Evolutionary conservation across 2,113 vertebrate species (phyloP), one percentile per base, ranked within the genome.

Genomic region (Lanius ludovicianus): DNA sequence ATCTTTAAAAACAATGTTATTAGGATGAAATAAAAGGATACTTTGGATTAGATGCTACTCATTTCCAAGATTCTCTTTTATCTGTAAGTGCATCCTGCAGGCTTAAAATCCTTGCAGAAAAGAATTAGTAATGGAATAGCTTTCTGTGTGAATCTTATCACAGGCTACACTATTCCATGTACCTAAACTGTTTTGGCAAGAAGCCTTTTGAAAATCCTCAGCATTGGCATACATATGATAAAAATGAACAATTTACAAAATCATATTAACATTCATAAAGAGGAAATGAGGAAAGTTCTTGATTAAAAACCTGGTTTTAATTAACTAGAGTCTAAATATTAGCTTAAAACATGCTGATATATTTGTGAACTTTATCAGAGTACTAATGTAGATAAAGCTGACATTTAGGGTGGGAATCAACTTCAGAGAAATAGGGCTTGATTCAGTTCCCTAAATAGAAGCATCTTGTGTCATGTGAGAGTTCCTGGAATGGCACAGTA

Each of bases 221-320:
- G 41, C 31, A 39, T 47, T 87, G 73, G 44, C 49, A 85, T 57
- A 73, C 60, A 69, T n/a, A 37, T 79, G 93, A 92, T 82, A 89
- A 94, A 95, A 93, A 92, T 22, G 85, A 92, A 76, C 6, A 3
- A 86, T 85, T 93, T 95, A 85, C 52, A 95, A 92, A 93, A 84
- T 60, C 84, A 63, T 90, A 90, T 96, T 92, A 93, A 84, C 92
- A 90, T 81, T 92, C 76, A 87, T 82, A 87, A 78, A 84, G 62
- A 87, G 62, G 77, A 95, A 95, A 85, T 82, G 49, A 78, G 52
- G 62, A 89, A 92, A 62, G 37, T 65, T 91, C 87, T 73, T 96
- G 62, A 95, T 95, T 91, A 82, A 91, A 93, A 82, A 82, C 33
- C 25, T 76, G 41, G 2, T 56, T 96, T 94, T 96, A 89, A 96